Conservation (phyloP, 2,888 invertebrate genomes). For the Drosophila pegasa region DNA sequence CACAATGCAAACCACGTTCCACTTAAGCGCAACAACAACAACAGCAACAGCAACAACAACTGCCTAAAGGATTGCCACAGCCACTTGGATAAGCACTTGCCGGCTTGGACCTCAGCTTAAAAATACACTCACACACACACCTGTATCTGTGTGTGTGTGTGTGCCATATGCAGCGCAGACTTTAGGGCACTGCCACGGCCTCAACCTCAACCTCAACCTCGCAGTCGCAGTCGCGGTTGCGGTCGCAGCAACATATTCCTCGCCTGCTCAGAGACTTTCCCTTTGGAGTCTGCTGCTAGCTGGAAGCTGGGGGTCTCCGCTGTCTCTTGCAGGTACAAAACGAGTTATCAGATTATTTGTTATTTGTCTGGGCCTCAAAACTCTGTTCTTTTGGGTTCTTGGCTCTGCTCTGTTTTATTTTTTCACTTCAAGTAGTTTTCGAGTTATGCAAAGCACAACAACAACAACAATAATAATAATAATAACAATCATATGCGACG, state of each 20-base stretch:
- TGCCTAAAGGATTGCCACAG: conserved; percentile 71
- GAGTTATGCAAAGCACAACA: conserved; percentile 76
- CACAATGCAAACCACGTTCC: conserved; percentile 81
- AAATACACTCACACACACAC: conserved; percentile 22
- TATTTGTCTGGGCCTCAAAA: conserved; percentile 69
- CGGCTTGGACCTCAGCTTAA: conserved; percentile 29
- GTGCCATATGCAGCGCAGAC: conserved; percentile 66
- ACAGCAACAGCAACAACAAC: conserved; percentile 51
- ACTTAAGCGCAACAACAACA: conserved; percentile 69
- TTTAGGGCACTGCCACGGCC: conserved; percentile 73
- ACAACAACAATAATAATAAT: conserved; percentile 54
- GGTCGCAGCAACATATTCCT: conserved; percentile 13
- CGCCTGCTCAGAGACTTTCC: conserved; percentile 58
- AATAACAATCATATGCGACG: conserved; percentile 65
- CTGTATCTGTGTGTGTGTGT: conserved; percentile 26
- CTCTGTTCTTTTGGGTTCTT: conserved; percentile 33
- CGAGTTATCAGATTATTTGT: conserved; percentile 82
- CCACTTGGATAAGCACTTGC: conserved; percentile 81
- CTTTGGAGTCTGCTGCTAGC: conserved; percentile 45
- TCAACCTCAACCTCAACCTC: conserved; percentile 58
- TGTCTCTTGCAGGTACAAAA: conserved; percentile 71
- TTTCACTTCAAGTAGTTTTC: conserved; percentile 62
- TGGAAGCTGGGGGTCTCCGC: conserved; percentile 14
- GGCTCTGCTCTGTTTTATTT: conserved; percentile 43
- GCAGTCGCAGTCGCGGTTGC: background rate